These are phyloP conservation scores for Drosophila sulfurigaster DNA, from an alignment of 1,140 invertebrate species.

Conservation along the genomic window DNA sequence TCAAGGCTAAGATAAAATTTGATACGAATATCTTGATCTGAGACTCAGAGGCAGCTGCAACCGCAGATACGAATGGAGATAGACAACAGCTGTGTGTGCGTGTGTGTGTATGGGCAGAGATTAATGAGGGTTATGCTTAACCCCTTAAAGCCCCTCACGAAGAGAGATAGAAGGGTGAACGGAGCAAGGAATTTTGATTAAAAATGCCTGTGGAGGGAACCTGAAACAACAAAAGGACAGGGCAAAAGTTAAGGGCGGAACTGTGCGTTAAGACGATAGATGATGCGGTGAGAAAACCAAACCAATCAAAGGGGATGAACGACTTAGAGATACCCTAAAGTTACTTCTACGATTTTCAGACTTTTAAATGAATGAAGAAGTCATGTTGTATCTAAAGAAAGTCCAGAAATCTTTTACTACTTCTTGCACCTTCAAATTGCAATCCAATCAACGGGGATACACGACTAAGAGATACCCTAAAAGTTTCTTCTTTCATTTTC, in stretches of 20 bases:
- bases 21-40: conserved; percentile 16
- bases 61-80: conserved; percentile 5
- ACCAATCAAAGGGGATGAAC: not conserved
- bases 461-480: too few species aligned
- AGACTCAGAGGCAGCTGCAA: conserved; percentile 31
- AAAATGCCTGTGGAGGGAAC: conserved; percentile 29
- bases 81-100: conserved; percentile 39
- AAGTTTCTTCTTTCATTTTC: too few species aligned
- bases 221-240: conserved; percentile 33
- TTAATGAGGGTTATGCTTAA: conserved; percentile 70
- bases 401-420: too few species aligned
- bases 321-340: not conserved
- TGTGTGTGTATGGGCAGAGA: conserved; percentile 44
- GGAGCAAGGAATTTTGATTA: conserved; percentile 67
- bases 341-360: too few species aligned
- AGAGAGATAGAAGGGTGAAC: conserved; percentile 61
- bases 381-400: too few species aligned
- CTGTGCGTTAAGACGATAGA: too few species aligned
- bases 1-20: conserved; percentile 39
- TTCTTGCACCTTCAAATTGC: too few species aligned
- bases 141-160: conserved; percentile 10
- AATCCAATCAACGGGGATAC: too few species aligned
- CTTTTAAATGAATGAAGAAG: too few species aligned
- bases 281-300: not conserved
- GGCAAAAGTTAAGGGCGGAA: conserved; percentile 28